Percentiles rank a stretch among this genome's conserved stretches.
These are phyloP conservation scores for Leucopternis melanops DNA, from an alignment of 2,113 vertebrate species.

Conservation along the genomic window DNA sequence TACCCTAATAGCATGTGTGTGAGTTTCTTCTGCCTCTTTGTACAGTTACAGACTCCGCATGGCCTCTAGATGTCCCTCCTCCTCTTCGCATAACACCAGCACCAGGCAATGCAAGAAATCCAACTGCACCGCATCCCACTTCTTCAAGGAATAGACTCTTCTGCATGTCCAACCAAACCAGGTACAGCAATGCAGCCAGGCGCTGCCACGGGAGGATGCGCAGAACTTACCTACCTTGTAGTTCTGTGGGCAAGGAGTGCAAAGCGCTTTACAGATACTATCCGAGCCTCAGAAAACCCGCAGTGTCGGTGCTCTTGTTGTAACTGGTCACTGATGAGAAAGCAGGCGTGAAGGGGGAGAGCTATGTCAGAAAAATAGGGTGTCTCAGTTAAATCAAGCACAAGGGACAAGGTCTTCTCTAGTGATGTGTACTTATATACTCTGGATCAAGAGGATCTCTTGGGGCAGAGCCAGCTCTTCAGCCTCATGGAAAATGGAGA, in stretches of 20 bases:
- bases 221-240: rapidly evolving
- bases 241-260: neutral
- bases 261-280: rapidly evolving
- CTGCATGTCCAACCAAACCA: neutral
- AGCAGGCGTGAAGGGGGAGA: too few species aligned
- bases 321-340: neutral
- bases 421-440: rapidly evolving
- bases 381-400: neutral
- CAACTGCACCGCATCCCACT: conserved; percentile 13
- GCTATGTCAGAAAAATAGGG: neutral
- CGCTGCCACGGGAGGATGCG: rapidly evolving
- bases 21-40: conserved; percentile 21
- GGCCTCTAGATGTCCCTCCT: conserved; percentile 63
- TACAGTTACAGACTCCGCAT: conserved; percentile 68
- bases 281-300: neutral
- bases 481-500: neutral
- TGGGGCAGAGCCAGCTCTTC: neutral
- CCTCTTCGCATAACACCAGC: conserved; percentile 47
- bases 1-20: neutral
- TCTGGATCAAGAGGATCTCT: neutral
- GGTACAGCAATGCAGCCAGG: conserved; percentile 8
- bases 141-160: conserved; percentile 20
- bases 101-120: conserved; percentile 59
- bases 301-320: rapidly evolving
- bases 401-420: too few species aligned